Conservation (phyloP, 2,113 vertebrate species). For the Gymnobelideus leadbeateri region DNA sequence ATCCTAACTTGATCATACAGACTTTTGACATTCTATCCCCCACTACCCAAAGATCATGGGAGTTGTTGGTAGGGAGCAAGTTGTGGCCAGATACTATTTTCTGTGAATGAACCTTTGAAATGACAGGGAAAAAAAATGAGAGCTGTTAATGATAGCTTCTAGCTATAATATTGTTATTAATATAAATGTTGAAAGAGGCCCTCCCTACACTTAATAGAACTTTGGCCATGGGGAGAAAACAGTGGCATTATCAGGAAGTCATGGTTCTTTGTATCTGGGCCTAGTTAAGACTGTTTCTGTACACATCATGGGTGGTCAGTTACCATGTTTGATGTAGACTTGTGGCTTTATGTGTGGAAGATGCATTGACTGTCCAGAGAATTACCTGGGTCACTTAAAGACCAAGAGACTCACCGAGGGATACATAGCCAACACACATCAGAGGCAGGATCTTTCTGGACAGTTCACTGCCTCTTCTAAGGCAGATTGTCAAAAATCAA, state of each 20-base stretch:
- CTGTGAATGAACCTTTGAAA: neutral
- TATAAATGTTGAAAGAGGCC: neutral
- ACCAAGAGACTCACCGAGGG: neutral
- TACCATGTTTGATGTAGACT: neutral
- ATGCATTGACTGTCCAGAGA: neutral
- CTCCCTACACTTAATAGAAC: neutral
- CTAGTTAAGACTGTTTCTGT: neutral
- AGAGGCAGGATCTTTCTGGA: too few species aligned
- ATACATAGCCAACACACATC: neutral
- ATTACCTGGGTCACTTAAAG: neutral
- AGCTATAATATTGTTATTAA: neutral
- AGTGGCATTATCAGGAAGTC: neutral
- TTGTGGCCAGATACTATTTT: neutral
- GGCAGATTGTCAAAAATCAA: neutral
- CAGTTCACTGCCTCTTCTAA: neutral
- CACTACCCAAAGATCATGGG: too few species aligned
- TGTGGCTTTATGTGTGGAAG: neutral
- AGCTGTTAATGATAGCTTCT: neutral
- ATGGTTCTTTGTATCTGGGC: neutral
- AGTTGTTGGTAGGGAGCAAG: too few species aligned
- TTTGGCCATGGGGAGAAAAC: neutral
- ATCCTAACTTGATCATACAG: neutral
- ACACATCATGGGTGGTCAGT: neutral
- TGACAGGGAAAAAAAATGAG: neutral
- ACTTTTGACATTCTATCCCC: too few species aligned